These are phyloP conservation scores for Coracias cyanogaster DNA, from an alignment of 2,797 vertebrate genomes.

Conservation along the genomic window DNA sequence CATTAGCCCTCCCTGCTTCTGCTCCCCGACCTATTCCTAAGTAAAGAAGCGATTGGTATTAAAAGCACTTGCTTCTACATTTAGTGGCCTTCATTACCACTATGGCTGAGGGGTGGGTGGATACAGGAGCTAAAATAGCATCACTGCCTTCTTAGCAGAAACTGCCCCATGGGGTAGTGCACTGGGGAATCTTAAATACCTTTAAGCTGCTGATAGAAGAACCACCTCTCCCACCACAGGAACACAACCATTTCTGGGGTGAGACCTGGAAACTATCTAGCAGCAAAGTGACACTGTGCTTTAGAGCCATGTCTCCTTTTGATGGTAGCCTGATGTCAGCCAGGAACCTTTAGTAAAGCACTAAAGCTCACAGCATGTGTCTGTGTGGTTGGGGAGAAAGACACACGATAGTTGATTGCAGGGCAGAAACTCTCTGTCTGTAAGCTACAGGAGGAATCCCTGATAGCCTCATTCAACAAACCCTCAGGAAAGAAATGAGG, in stretches of 20 bases:
- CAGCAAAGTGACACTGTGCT: not conserved
- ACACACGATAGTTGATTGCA: not conserved
- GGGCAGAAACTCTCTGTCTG: not conserved
- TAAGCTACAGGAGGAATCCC: not conserved
- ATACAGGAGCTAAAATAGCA: not conserved
- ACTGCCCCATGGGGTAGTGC: not conserved
- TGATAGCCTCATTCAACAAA: not conserved
- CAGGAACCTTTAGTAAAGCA: not conserved
- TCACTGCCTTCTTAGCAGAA: not conserved
- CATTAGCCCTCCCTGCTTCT: not conserved
- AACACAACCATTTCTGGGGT: not conserved
- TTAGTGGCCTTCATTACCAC: not conserved
- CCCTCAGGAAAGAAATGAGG: conserved; percentile 10
- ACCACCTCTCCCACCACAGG: not conserved
- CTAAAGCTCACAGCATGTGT: not conserved
- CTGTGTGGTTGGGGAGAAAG: not conserved
- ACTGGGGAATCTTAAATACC: not conserved
- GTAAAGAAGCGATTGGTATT: rapidly evolving
- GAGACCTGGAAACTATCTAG: not conserved
- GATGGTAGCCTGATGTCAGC: not conserved
- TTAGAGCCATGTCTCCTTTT: not conserved
- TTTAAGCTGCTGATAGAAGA: not conserved
- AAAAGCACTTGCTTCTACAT: not conserved
- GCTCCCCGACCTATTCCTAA: too few relatives aligned
- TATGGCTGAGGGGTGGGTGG: not conserved